Conservation (phyloP, 2,888 invertebrate genomes). For the Abrostola tripartita region DNA sequence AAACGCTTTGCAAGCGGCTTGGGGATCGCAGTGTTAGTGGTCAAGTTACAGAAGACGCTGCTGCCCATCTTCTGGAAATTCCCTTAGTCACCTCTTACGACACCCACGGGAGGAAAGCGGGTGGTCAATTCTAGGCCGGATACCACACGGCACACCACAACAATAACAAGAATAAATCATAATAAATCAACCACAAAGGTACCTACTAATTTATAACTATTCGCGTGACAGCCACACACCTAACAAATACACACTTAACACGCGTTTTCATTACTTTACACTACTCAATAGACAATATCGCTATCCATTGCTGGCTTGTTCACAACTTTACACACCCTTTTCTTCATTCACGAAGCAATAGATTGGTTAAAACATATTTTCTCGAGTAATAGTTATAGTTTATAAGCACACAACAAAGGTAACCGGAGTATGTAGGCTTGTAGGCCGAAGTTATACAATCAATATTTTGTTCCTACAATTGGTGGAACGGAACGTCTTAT, state of each 20-base stretch:
- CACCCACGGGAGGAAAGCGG: no score
- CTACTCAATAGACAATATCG: neutral
- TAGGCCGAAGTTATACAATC: conserved; percentile 28
- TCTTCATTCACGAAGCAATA: neutral
- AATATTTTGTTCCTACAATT: conserved; percentile 32
- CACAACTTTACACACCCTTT: neutral
- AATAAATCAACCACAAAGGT: conserved; percentile 16
- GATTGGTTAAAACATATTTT: neutral
- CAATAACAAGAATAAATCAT: no score
- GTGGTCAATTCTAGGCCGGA: no score
- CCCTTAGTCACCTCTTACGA: no score
- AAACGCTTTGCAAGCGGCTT: no score
- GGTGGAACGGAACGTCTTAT: conserved; percentile 38
- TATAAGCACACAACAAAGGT: conserved; percentile 6
- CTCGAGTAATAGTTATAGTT: neutral
- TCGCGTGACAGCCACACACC: conserved; percentile 15
- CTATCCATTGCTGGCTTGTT: neutral
- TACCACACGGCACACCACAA: no score
- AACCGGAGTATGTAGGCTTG: conserved; percentile 1
- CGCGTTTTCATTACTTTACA: conserved; percentile 8
- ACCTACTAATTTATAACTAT: conserved; percentile 33
- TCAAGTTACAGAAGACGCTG: no score
- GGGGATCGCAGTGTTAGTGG: no score
- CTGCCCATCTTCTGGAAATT: no score
- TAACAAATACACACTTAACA: conserved; percentile 24